Percentiles rank a stretch among this genome's conserved stretches.
Evolutionary conservation across 37 sponge, comb jelly and placozoan genomes (phyloP).

Genomic region (Ephydatia muelleri): DNA sequence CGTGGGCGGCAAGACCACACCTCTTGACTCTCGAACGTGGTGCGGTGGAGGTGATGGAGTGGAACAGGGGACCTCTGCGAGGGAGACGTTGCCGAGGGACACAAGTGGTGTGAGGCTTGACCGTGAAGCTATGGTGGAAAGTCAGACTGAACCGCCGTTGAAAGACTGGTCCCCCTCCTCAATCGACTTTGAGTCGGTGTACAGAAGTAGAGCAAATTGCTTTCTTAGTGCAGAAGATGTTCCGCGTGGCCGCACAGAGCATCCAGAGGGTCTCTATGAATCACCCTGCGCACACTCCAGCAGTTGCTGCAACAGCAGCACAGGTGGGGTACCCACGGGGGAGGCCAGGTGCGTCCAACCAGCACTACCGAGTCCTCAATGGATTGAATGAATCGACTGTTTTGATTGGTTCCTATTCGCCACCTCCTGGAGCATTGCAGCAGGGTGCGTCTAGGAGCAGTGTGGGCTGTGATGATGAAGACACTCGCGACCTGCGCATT

Average conservation of each 20-base stretch:
- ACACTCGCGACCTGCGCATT: neutral
- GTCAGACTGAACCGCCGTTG: neutral
- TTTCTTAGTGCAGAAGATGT: neutral
- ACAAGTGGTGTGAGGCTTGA: neutral
- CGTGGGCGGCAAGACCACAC: no score
- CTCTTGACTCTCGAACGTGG: no score
- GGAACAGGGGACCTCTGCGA: neutral
- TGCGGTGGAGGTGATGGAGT: neutral
- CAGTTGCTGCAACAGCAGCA: neutral
- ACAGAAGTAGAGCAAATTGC: neutral
- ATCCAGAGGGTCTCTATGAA: neutral
- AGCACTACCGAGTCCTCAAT: neutral
- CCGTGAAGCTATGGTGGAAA: neutral
- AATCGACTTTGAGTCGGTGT: neutral
- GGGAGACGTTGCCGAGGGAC: neutral
- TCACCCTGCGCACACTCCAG: neutral
- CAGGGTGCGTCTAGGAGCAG: neutral
- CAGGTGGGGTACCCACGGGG: neutral
- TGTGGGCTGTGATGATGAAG: neutral
- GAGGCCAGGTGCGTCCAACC: no score
- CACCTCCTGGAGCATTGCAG: neutral
- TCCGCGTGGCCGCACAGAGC: no score
- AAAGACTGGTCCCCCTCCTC: neutral
- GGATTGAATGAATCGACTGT: neutral
- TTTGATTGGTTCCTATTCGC: neutral